These are phyloP conservation scores for Naja naja DNA, from an alignment of 2,113 vertebrate species.

Conservation along the genomic window DNA sequence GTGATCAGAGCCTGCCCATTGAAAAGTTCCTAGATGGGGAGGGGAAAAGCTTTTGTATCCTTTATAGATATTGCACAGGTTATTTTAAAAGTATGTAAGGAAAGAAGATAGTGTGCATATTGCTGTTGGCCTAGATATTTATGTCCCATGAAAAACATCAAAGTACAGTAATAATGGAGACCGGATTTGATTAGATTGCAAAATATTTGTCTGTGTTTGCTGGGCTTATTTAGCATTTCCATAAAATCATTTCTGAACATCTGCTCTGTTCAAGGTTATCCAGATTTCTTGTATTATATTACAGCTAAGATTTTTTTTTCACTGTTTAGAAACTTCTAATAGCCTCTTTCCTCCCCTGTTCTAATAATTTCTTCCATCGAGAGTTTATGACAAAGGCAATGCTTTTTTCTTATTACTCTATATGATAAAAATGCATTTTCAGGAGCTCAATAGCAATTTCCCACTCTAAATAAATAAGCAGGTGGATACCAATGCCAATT, in stretches of 20 bases:
- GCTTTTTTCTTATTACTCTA: constrained; percentile 52
- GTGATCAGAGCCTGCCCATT: background rate
- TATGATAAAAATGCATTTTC: constrained; percentile 55
- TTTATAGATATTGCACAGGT: background rate
- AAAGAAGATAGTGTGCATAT: background rate
- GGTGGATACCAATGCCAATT: constrained; percentile 48
- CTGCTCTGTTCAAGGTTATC: background rate
- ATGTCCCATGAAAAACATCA: background rate
- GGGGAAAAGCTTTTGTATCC: background rate
- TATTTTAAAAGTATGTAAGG: background rate
- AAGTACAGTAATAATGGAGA: background rate
- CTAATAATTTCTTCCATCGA: constrained; percentile 45
- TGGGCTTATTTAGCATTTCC: background rate
- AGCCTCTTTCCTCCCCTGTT: background rate
- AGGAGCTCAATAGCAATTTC: constrained; percentile 19
- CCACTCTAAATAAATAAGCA: constrained; percentile 42
- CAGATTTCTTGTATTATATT: background rate
- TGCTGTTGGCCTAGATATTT: background rate
- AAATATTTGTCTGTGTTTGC: background rate
- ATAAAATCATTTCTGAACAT: background rate
- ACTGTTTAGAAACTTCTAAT: constrained; percentile 44
- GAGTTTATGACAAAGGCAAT: constrained; percentile 56
- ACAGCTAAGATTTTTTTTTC: constrained; percentile 9
- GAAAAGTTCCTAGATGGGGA: background rate
- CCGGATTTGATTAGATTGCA: background rate